Evolutionary conservation across 1,140 invertebrate genomes (phyloP).

Genomic region (Lepidurus couesii): DNA sequence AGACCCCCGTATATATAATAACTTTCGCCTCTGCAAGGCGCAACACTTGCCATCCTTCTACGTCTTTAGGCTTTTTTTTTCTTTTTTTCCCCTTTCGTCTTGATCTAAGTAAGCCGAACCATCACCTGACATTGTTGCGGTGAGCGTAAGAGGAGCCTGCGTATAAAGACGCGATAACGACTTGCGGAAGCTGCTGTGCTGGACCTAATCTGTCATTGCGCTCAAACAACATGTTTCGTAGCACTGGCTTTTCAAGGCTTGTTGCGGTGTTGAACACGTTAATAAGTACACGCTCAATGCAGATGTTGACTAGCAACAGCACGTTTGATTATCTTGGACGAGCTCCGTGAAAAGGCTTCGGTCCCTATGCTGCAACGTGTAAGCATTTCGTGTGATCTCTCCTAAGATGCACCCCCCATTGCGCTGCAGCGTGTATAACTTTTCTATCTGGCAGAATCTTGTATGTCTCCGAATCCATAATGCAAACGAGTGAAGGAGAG

Average conservation of each 20-base stretch:
- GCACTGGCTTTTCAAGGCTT: background rate
- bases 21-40: background rate
- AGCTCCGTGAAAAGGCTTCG: constrained; percentile 3
- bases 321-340: constrained; percentile 19
- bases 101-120: background rate
- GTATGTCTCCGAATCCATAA: constrained; percentile 7
- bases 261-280: constrained; percentile 8
- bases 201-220: background rate
- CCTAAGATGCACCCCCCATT: background rate
- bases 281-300: background rate
- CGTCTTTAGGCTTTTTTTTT: background rate
- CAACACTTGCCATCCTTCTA: background rate
- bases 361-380: background rate
- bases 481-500: constrained; percentile 6
- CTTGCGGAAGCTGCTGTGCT: background rate
- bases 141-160: background rate
- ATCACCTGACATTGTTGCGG: constrained; percentile 8
- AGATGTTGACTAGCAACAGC: constrained; percentile 1
- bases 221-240: constrained; percentile 10
- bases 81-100: background rate
- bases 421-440: background rate
- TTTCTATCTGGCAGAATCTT: background rate
- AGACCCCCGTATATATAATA: constrained; percentile 1
- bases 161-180: background rate
- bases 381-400: background rate